Evolutionary conservation across 1,140 invertebrate genomes (phyloP), one percentile per base, ranked within the genome.

Genomic region (Anoplolepis gracilipes): DNA sequence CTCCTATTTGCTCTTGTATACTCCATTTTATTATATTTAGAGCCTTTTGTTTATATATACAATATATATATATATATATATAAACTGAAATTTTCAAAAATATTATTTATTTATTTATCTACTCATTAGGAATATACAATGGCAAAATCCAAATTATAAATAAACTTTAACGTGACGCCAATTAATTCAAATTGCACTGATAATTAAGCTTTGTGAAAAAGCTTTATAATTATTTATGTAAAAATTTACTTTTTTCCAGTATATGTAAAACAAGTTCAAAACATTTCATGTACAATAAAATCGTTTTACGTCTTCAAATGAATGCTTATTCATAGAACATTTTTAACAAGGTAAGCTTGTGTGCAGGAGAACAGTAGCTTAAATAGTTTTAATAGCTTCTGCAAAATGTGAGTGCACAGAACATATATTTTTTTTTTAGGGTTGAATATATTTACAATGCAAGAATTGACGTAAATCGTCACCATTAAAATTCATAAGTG

Each of bases 401-500:
- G 28, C 19, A 10, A 33, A 46, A 22, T 1, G 13, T 57, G n/a
- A 6, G 19, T 46, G 13, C 7, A 28, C 10, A 53, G 57, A 49
- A 30, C 42, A 25, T 49, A 36, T 6, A 49, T 6, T 19, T 55
- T 53, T 78, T 13, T 8, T 55, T 57, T 39, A 55, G 19, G n/a
- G 13, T 59, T 57, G 30, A 77, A 46, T 65, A 7, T 19, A 11
- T 77, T 0, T 22, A 13, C 19, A 4, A 46, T 67, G 42, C 13
- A 2, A 36, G 30, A 49, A 53, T 25, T 67, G 76, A 78, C 28
- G 42, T 67, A 53, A 78, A 33, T 6, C 6, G 30, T 7, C 13
- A 42, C 7, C 5, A 78, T 78, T 78, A 67, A 53, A 72, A 81
- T 81, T 81, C 19, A 46, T 30, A 55, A 36, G 33, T 49, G 19